Evolutionary conservation across 2,113 vertebrate species (phyloP).

Genomic region (Speoplatyrhinus poulsoni): DNA sequence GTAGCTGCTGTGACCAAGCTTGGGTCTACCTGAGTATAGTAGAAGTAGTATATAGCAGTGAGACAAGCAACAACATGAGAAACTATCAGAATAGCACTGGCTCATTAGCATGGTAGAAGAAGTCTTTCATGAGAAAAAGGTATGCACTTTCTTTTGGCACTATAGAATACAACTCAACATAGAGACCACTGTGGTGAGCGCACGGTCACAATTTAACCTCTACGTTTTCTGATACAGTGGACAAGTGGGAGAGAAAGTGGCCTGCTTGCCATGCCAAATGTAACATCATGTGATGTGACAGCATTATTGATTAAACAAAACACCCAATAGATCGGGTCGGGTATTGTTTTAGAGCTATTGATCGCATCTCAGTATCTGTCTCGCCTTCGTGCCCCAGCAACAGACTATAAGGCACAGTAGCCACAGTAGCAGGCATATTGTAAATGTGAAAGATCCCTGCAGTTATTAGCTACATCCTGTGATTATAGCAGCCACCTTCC

Average conservation of each 20-base stretch:
- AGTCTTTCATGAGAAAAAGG: too few species aligned
- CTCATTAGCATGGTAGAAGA: too few species aligned
- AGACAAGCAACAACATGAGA: constrained; percentile 34
- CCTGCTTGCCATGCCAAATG: constrained; percentile 15
- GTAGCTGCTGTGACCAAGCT: background rate
- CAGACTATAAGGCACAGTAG: constrained; percentile 2
- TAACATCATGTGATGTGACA: constrained; percentile 49
- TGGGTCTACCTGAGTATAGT: constrained; percentile 21
- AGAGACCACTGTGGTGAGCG: constrained; percentile 12
- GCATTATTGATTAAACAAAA: constrained; percentile 39
- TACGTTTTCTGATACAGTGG: background rate
- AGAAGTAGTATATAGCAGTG: too few species aligned
- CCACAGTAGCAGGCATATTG: too few species aligned
- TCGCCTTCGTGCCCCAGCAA: constrained; percentile 22
- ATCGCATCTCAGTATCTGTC: constrained; percentile 25
- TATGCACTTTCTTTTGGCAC: too few species aligned
- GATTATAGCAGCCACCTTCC: background rate
- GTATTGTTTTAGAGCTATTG: constrained; percentile 56
- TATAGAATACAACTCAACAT: too few species aligned
- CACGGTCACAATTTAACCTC: constrained; percentile 58
- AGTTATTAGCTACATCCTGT: too few species aligned
- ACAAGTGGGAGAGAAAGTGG: background rate
- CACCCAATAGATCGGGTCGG: constrained; percentile 36
- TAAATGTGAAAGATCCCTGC: too few species aligned
- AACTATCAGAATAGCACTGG: too few species aligned